Evolutionary conservation across 2,888 invertebrate genomes (phyloP).

Genomic region (Drosophila algonquin): DNA sequence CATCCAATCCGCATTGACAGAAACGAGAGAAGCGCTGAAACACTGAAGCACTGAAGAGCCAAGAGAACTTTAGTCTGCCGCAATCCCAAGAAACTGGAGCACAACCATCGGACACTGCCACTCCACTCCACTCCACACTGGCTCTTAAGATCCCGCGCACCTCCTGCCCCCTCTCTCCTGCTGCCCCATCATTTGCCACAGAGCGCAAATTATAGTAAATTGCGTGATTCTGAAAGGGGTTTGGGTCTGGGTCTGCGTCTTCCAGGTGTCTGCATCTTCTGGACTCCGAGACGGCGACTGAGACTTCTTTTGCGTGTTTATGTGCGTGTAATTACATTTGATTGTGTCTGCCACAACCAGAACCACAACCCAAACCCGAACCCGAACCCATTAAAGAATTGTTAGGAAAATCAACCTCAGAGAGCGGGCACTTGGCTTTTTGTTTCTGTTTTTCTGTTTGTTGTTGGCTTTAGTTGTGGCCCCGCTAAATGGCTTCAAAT

Average conservation of each 20-base stretch:
- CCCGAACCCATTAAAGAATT: background rate
- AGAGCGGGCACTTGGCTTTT: too few relatives aligned
- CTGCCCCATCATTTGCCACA: background rate
- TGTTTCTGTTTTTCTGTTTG: background rate
- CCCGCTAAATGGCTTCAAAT: conserved; percentile 66
- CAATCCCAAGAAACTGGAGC: conserved; percentile 69
- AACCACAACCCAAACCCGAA: too few relatives aligned
- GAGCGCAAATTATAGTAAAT: conserved; percentile 71
- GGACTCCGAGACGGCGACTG: background rate
- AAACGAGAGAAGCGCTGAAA: conserved; percentile 16
- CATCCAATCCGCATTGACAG: conserved; percentile 55
- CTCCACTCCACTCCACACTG: background rate
- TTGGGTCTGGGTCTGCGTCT: conserved; percentile 16
- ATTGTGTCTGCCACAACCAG: conserved; percentile 58
- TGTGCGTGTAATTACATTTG: conserved; percentile 78
- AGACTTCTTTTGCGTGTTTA: conserved; percentile 68
- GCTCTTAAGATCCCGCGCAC: background rate
- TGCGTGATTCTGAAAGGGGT: conserved; percentile 63
- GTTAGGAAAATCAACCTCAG: conserved; percentile 12
- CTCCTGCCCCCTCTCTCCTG: background rate
- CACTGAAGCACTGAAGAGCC: conserved; percentile 15
- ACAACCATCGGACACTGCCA: conserved; percentile 19
- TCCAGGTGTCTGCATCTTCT: conserved; percentile 51
- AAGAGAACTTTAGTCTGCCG: conserved; percentile 47
- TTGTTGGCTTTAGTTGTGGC: background rate